Percentiles rank a stretch among this genome's conserved stretches.
Conservation (phyloP, 2,888 invertebrate species). For the Nyleta sp. region DNA sequence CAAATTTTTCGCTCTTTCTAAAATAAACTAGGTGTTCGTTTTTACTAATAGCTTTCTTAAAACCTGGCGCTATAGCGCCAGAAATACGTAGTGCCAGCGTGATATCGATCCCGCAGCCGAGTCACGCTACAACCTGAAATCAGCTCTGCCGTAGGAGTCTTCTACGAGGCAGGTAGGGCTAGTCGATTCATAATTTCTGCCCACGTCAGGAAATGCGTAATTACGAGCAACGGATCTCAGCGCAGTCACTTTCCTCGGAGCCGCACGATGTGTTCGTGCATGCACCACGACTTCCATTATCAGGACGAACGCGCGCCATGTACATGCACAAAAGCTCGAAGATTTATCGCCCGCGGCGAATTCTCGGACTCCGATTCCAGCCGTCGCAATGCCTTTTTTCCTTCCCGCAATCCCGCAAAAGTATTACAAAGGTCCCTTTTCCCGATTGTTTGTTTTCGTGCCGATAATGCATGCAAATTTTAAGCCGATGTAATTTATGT, state of each 20-base stretch:
- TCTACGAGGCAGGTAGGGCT: constrained; percentile 58
- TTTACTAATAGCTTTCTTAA: constrained; percentile 74
- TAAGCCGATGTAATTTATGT: constrained; percentile 28
- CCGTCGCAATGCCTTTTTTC: constrained; percentile 31
- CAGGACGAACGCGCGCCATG: constrained; percentile 36
- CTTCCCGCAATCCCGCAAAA: constrained; percentile 19
- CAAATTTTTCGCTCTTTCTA: background rate
- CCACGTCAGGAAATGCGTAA: constrained; percentile 64
- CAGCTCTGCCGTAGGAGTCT: constrained; percentile 66
- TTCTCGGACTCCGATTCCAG: constrained; percentile 24
- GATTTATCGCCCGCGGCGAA: constrained; percentile 51
- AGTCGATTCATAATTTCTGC: constrained; percentile 63
- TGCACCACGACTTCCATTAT: constrained; percentile 49
- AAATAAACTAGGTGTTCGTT: constrained; percentile 1
- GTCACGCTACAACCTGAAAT: constrained; percentile 76
- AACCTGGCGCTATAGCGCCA: constrained; percentile 72
- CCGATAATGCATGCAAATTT: constrained; percentile 50
- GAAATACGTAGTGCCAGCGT: constrained; percentile 66
- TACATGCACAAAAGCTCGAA: constrained; percentile 36
- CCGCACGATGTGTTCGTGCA: constrained; percentile 54
- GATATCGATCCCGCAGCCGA: constrained; percentile 74
- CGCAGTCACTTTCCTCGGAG: constrained; percentile 60
- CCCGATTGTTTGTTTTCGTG: constrained; percentile 54
- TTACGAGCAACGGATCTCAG: constrained; percentile 65
- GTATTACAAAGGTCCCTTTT: constrained; percentile 40